Base-by-base conservation (phyloP, 53 echinoderm and acorn worm species). In the Zoroaster sp. region DNA sequence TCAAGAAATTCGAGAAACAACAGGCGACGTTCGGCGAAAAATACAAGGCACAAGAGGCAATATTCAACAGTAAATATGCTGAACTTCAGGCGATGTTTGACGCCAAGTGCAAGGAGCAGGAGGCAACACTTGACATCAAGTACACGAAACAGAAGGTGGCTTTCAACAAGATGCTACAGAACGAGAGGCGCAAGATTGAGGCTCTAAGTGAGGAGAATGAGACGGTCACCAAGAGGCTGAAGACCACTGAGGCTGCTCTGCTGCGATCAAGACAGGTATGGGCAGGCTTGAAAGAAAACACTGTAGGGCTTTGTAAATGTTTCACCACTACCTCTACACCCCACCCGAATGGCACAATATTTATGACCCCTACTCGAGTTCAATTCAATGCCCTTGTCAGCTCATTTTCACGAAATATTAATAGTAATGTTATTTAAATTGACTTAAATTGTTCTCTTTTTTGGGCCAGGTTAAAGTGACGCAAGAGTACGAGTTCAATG, bases 401-500 rank as follows among this genome's bases (percentile, higher is more conserved):
- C 7, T 59, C 5, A 4, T 25, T 59, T 59, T 7, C 18, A 9
- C 11, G 8, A 21, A 59, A 28, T 53, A n/a, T n/a, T n/a, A n/a
- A n/a, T n/a, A n/a, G n/a, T n/a, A n/a, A n/a, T 35, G 4, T 18
- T 72, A 5, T 72, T 72, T 72, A 66, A 21, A 28, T 3, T 28
- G 4, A 66, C 30, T 66, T 25, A 28, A 25, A 31, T 28, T 31
- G 5, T 66, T 0, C 31, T 66, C 31, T 65, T 3, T 71, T 35
- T 71, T 12, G 71, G 10, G 13, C 7, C 72, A 85, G 85, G 71
- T 85, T 36, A 85, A 85, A 49, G 85, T 85, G 49, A 85, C 69
- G 20, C 85, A 85, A 20, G 85, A 85, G 85, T 85, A 85, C 52
- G 38, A 85, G 52, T 85, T 85, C 12, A 85, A 44, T 5, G 85